phyloP scores from a whole-genome alignment of 2,888 invertebrate genomes.

The Caenorhabditis sp. region DNA sequence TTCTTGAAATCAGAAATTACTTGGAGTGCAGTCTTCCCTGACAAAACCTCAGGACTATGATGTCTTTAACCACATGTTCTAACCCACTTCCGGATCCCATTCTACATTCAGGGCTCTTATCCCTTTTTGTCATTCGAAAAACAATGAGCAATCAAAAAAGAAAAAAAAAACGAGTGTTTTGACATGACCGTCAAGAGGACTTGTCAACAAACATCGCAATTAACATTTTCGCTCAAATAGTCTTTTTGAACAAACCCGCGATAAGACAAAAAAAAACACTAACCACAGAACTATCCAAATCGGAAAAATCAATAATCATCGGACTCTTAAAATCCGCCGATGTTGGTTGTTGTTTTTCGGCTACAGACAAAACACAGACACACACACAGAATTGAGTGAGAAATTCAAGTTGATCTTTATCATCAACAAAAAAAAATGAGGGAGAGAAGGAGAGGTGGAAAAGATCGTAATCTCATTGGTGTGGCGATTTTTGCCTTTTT shows the following conservation, averaged over 20 bases:
- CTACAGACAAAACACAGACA: background rate
- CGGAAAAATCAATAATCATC: conserved; percentile 5
- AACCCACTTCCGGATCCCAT: too few relatives aligned
- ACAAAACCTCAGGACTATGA: too few relatives aligned
- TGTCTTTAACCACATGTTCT: too few relatives aligned
- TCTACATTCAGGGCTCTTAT: too few relatives aligned
- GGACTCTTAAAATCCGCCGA: background rate
- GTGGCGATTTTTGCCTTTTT: too few relatives aligned
- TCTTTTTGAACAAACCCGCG: background rate
- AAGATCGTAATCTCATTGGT: background rate
- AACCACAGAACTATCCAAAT: conserved; percentile 1
- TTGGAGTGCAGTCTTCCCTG: too few relatives aligned
- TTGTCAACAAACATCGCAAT: background rate
- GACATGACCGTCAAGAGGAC: background rate
- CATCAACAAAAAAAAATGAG: background rate
- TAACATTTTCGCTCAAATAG: background rate
- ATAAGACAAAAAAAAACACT: background rate
- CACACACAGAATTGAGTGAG: background rate
- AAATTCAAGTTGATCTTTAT: background rate
- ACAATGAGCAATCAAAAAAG: too few relatives aligned
- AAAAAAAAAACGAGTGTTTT: background rate
- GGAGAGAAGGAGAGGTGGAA: background rate
- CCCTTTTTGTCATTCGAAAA: too few relatives aligned
- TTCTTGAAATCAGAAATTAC: too few relatives aligned
- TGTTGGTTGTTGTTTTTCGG: too few relatives aligned